phyloP scores from a whole-genome alignment of 1,140 invertebrate species.

The Drosophila ogumai region DNA sequence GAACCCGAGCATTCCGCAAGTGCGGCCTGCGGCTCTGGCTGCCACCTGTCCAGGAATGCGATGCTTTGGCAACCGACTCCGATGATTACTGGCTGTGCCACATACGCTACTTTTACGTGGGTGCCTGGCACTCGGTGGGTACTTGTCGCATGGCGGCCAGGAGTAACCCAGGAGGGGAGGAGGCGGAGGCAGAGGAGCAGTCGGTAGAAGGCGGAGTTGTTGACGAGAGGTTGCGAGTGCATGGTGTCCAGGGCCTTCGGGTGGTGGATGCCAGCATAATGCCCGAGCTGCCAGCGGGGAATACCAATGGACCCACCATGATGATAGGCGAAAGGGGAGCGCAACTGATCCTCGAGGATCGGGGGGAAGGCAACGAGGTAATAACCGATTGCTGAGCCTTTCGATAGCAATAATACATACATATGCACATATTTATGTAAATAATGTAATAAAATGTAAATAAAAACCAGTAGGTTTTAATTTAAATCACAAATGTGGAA shows the following conservation, averaged over 20 bases:
- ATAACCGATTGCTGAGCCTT: conserved; percentile 2
- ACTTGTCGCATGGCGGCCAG: conserved; percentile 91
- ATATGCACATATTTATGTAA: too few relatives aligned
- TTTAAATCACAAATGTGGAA: too few relatives aligned
- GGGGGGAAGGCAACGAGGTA: conserved; percentile 17
- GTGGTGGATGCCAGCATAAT: conserved; percentile 93
- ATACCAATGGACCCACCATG: conserved; percentile 91
- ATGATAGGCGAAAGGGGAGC: conserved; percentile 92
- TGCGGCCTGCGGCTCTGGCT: conserved; percentile 84
- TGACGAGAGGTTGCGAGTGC: conserved; percentile 88
- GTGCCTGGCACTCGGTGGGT: conserved; percentile 89
- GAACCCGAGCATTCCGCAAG: conserved; percentile 85
- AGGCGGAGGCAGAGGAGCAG: background rate
- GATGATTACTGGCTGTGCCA: conserved; percentile 89
- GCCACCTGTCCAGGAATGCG: conserved; percentile 84
- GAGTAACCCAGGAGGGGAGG: conserved; percentile 49
- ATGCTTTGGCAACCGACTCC: conserved; percentile 80
- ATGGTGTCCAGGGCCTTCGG: conserved; percentile 88
- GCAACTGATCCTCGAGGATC: conserved; percentile 88
- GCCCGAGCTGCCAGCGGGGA: conserved; percentile 90
- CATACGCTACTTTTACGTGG: conserved; percentile 87
- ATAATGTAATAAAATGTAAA: background rate
- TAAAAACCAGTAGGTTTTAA: background rate
- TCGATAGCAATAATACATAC: too few relatives aligned
- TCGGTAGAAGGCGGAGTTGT: conserved; percentile 86